Base-by-base conservation (phyloP, 2,888 invertebrate genomes). In the Tiliacea aurago region DNA sequence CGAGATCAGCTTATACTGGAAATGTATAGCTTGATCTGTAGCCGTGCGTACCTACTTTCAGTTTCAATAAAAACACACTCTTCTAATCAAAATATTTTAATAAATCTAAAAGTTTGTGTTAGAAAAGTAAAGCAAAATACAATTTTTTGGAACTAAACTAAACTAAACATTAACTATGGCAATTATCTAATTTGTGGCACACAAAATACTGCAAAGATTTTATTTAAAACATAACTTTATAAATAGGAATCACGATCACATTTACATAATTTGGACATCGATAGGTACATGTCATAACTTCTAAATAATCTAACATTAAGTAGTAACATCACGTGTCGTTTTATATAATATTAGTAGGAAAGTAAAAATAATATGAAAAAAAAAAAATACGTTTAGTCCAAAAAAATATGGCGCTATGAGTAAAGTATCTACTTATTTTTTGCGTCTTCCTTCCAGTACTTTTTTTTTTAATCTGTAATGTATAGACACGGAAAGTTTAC, bases 141-240 rank as follows among this genome's bases (percentile, higher is more conserved):
- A 37, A 55, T 56, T 41, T 56, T 41, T 59, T 18, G 2, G n/a
- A 55, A 70, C 41, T 53, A 23, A 55, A 70, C 33, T 53, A 23
- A 73, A 53, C 0, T 51, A 61, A 56, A 62, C 4, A 63, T 53
- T 53, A 0, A 66, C 15, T 28, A 49, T 53, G 28, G 55, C 43
- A 66, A 51, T 49, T 66, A 58, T 56, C 66, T 84, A 71, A 69
- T 70, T 80, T 73, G 67, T 80, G 74, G 58, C 70, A 78, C 81
- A 80, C 65, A 73, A 45, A 23, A 73, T 28, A 33, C 7, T n/a
- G 23, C 10, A 41, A 33, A 41, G 13, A 47, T 23, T 55, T 41
- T 15, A 23, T 18, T 15, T 15, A 56, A 37, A 58, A 28, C 18
- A 28, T 20, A 33, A 28, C 4, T 43, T 23, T 15, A 65, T 28